phyloP scores from a whole-genome alignment of 2,888 invertebrate species.

The Cephus sareptanus region DNA sequence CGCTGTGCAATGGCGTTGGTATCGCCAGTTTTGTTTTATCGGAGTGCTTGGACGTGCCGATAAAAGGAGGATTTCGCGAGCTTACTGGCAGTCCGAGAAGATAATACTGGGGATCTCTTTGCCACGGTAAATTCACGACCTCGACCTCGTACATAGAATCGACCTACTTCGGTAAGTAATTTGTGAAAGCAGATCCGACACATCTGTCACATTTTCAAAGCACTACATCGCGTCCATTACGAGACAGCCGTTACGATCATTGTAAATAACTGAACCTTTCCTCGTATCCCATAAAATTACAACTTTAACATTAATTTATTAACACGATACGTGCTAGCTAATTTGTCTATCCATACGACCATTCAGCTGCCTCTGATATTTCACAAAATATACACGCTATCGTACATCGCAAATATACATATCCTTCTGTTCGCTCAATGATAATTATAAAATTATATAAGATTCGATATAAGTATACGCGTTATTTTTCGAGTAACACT shows the following conservation, averaged over 20 bases:
- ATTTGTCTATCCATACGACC: background rate
- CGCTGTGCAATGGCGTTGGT: background rate
- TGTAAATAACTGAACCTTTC: background rate
- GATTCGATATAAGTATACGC: background rate
- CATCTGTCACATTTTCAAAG: background rate
- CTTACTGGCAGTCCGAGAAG: slow-evolving; percentile 15
- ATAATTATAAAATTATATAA: background rate
- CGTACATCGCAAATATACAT: background rate
- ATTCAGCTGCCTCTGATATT: background rate
- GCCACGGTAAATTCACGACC: slow-evolving; percentile 4
- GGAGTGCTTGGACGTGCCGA: slow-evolving; percentile 6
- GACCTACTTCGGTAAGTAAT: background rate
- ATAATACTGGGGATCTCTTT: slow-evolving; percentile 14
- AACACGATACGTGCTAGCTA: background rate
- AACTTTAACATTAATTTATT: background rate
- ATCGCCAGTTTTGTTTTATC: slow-evolving; percentile 6
- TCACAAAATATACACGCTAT: background rate
- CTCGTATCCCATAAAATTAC: background rate
- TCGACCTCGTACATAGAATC: background rate
- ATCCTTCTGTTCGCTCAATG: background rate
- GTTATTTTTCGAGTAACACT: background rate
- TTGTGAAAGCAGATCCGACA: background rate
- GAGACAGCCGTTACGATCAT: background rate
- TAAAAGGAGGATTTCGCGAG: slow-evolving; percentile 14
- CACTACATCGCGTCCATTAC: background rate